phyloP scores from a whole-genome alignment of 2,113 vertebrate species.

The Arothron firmamentum region DNA sequence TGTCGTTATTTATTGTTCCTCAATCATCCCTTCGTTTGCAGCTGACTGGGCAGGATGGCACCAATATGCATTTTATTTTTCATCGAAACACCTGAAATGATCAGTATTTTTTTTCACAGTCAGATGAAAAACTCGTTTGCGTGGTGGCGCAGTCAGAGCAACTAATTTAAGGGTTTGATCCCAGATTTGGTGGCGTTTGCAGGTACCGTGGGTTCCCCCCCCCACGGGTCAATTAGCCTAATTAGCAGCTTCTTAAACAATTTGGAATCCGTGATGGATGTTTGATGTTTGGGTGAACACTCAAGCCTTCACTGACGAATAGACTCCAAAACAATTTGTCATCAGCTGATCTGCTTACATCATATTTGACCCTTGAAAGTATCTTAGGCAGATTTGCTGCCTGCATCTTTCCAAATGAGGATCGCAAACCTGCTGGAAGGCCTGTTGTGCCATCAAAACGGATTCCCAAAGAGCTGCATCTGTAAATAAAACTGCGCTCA shows the following conservation, averaged over 20 bases:
- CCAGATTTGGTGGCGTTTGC: background rate
- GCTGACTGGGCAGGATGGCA: conserved; percentile 24
- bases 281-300: conserved; percentile 71
- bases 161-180: too few relatives aligned
- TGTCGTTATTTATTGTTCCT: conserved; percentile 34
- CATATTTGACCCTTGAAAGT: background rate
- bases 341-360: background rate
- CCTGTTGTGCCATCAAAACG: background rate
- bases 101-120: too few relatives aligned
- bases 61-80: background rate
- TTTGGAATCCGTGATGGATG: conserved; percentile 79
- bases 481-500: conserved; percentile 11
- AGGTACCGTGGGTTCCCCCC: conserved; percentile 5
- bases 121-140: too few relatives aligned
- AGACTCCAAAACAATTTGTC: conserved; percentile 2
- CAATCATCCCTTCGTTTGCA: conserved; percentile 36
- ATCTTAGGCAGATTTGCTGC: too few relatives aligned
- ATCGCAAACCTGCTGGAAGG: background rate
- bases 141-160: too few relatives aligned
- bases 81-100: background rate
- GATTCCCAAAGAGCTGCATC: conserved; percentile 1
- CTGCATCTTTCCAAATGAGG: too few relatives aligned
- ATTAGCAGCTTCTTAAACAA: conserved; percentile 83
- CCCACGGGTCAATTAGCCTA: too few relatives aligned
- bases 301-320: conserved; percentile 6